Percentiles rank a stretch among this genome's conserved stretches.
phyloP scores from a whole-genome alignment of 2,113 vertebrate genomes.

The Sebastes fasciatus region DNA sequence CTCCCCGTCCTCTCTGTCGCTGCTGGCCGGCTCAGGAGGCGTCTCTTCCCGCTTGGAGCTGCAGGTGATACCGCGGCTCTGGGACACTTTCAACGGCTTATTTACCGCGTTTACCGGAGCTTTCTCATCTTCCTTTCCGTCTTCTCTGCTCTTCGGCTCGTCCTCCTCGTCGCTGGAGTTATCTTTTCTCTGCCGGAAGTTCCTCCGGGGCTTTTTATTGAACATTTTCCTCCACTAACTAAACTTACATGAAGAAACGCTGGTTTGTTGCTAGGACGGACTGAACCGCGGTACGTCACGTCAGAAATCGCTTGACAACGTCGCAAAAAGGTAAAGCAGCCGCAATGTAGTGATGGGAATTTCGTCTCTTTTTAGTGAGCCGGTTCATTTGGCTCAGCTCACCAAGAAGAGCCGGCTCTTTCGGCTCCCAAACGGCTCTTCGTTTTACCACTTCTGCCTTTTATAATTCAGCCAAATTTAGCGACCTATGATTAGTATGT shows the following conservation, averaged over 20 bases:
- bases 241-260: not conserved
- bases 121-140: conserved; percentile 15
- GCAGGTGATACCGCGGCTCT: conserved; percentile 72
- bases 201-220: conserved; percentile 78
- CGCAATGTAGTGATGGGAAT: conserved; percentile 21
- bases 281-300: conserved; percentile 6
- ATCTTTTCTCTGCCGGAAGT: conserved; percentile 78
- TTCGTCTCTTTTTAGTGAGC: too few relatives aligned
- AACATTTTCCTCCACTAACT: conserved; percentile 71
- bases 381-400: too few relatives aligned
- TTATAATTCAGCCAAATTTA: too few relatives aligned
- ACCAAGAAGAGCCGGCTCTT: too few relatives aligned
- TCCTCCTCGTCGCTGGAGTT: conserved; percentile 81
- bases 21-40: conserved; percentile 46
- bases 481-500: too few relatives aligned
- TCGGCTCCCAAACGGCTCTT: too few relatives aligned
- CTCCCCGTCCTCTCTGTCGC: conserved; percentile 52
- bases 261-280: not conserved
- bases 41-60: conserved; percentile 73
- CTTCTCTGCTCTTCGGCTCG: conserved; percentile 18
- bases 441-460: too few relatives aligned
- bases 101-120: conserved; percentile 4
- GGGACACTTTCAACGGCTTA: conserved; percentile 44
- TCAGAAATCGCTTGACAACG: conserved; percentile 34
- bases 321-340: conserved; percentile 47